These are phyloP conservation scores for Melanotaenia boesemani DNA, from an alignment of 2,797 vertebrate genomes.

Conservation along the genomic window DNA sequence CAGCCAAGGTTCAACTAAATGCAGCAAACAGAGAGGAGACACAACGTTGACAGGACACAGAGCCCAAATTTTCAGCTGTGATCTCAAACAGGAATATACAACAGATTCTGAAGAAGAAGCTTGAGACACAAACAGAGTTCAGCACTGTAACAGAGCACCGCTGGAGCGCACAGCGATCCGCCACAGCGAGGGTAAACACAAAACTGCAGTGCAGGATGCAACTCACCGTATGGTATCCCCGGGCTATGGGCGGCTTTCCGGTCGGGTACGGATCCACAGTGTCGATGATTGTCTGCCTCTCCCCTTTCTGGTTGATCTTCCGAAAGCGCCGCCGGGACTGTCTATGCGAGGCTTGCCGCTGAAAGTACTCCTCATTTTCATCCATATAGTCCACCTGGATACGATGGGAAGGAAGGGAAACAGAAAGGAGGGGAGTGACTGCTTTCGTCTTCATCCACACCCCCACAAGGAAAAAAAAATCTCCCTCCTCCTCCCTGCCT, in stretches of 20 bases:
- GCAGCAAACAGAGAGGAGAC: slow-evolving; percentile 9
- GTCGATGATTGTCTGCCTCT: slow-evolving; percentile 98
- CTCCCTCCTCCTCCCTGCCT: slow-evolving; percentile 38
- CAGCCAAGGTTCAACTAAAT: slow-evolving; percentile 22
- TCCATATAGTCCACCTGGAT: slow-evolving; percentile 99
- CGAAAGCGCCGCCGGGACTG: slow-evolving; percentile 97
- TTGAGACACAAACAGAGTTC: slow-evolving; percentile 15
- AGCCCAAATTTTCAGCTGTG: neutral
- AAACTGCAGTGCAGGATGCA: neutral
- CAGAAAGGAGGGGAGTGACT: slow-evolving; percentile 57
- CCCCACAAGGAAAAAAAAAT: neutral
- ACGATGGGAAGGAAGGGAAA: slow-evolving; percentile 28
- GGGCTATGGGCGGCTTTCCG: slow-evolving; percentile 93
- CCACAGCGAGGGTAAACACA: slow-evolving; percentile 42
- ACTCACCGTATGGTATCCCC: slow-evolving; percentile 98
- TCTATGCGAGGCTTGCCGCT: slow-evolving; percentile 96
- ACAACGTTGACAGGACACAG: neutral
- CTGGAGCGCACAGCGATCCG: slow-evolving; percentile 9
- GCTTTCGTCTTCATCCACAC: slow-evolving; percentile 59
- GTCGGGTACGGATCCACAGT: slow-evolving; percentile 96
- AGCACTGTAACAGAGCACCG: slow-evolving; percentile 12
- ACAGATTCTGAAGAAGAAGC: slow-evolving; percentile 17
- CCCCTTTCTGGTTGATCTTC: slow-evolving; percentile 99
- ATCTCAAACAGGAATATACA: slow-evolving; percentile 20
- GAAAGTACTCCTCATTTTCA: slow-evolving; percentile 99